These are phyloP conservation scores for Silvanus unidentatus DNA, from an alignment of 2,888 invertebrate species.

Conservation along the genomic window DNA sequence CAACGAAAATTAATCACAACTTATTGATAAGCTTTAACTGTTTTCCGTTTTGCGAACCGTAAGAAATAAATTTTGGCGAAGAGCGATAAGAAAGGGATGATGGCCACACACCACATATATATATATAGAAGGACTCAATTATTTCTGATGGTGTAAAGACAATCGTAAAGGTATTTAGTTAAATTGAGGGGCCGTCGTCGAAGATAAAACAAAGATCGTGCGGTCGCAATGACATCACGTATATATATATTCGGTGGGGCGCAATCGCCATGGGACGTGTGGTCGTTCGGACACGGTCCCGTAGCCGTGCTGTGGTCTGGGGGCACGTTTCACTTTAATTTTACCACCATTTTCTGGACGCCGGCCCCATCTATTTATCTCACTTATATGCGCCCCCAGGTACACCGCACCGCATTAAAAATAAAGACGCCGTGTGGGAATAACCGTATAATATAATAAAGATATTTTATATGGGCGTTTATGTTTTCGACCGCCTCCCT, in stretches of 20 bases:
- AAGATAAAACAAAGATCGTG: constrained; percentile 35
- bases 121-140: constrained; percentile 14
- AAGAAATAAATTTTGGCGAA: no score
- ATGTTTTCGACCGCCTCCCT: constrained; percentile 13
- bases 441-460: constrained; percentile 30
- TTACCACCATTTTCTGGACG: constrained; percentile 19
- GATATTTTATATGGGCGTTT: constrained; percentile 30
- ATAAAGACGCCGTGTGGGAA: constrained; percentile 27
- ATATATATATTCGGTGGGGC: constrained; percentile 17
- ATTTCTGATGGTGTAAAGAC: constrained; percentile 23
- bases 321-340: constrained; percentile 50
- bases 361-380: constrained; percentile 40
- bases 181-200: constrained; percentile 25
- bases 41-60: no score
- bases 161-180: constrained; percentile 31
- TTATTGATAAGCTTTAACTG: no score
- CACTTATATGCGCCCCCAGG: constrained; percentile 38
- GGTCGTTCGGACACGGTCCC: constrained; percentile 36
- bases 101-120: no score
- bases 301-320: constrained; percentile 40
- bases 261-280: constrained; percentile 45
- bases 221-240: constrained; percentile 45
- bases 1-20: no score
- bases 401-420: constrained; percentile 32
- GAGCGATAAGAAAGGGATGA: no score